Evolutionary conservation across 2,888 invertebrate species (phyloP).

Genomic region (Tetramorium bicarinatum): DNA sequence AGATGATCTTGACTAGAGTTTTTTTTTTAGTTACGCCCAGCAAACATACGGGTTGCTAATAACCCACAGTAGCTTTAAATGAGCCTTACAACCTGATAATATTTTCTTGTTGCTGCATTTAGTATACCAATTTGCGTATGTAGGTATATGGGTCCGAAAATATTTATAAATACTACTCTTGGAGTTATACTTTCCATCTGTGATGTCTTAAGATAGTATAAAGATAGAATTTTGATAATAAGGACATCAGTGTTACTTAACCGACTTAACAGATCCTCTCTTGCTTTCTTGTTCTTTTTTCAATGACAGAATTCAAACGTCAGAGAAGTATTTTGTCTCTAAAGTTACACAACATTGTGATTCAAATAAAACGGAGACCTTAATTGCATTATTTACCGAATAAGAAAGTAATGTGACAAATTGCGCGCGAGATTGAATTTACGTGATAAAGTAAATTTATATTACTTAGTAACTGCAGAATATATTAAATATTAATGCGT

Average conservation of each 20-base stretch:
- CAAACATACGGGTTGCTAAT: conserved; percentile 40
- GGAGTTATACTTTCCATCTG: background rate
- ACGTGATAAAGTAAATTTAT: background rate
- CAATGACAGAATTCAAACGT: background rate
- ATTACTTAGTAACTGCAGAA: background rate
- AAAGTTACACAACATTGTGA: background rate
- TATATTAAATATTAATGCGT: background rate
- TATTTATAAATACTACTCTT: background rate
- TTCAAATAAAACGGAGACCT: background rate
- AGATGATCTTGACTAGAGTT: background rate
- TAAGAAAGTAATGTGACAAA: background rate
- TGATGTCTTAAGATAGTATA: background rate
- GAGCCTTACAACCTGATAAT: conserved; percentile 38
- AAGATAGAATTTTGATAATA: background rate
- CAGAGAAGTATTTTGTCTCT: background rate
- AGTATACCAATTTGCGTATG: conserved; percentile 23
- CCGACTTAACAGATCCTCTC: background rate
- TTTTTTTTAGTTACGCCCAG: conserved; percentile 40
- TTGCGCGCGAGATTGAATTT: background rate
- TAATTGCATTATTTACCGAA: background rate
- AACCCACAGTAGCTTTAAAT: conserved; percentile 36
- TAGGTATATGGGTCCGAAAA: conserved; percentile 42
- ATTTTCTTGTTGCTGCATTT: conserved; percentile 12
- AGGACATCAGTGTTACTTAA: background rate
- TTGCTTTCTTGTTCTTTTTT: background rate